Percentiles rank a stretch among this genome's conserved stretches.
phyloP scores from a whole-genome alignment of 1,140 invertebrate genomes.

The Drosophila truncata region DNA sequence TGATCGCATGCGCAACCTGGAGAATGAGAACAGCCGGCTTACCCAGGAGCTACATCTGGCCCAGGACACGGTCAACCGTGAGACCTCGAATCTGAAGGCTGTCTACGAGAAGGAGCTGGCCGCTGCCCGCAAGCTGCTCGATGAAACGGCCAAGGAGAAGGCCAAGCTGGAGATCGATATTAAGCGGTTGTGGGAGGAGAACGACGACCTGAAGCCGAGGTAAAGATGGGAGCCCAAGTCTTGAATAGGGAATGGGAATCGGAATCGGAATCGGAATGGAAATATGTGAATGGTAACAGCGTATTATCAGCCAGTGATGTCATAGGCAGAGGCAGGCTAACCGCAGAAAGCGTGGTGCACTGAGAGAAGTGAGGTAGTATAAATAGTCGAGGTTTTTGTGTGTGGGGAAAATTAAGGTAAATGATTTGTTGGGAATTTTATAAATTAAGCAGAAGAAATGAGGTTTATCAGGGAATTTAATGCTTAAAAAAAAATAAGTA shows the following conservation, averaged over 20 bases:
- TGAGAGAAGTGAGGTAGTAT: background rate
- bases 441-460: background rate
- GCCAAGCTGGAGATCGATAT: constrained; percentile 97
- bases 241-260: background rate
- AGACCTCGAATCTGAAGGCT: constrained; percentile 94
- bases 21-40: constrained; percentile 95
- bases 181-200: constrained; percentile 93
- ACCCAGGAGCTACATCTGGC: constrained; percentile 92
- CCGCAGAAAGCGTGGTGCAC: constrained; percentile 4
- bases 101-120: constrained; percentile 97
- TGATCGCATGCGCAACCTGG: constrained; percentile 95
- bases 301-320: constrained; percentile 67
- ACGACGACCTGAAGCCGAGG: constrained; percentile 94
- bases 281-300: constrained; percentile 6
- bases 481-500: no score
- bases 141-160: constrained; percentile 93
- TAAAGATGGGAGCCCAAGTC: constrained; percentile 77
- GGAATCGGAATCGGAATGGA: constrained; percentile 1
- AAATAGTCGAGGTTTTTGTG: background rate
- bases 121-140: constrained; percentile 94
- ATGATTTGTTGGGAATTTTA: background rate
- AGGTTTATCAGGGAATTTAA: no score
- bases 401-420: background rate
- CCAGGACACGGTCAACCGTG: constrained; percentile 92
- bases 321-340: constrained; percentile 34